Conservation (phyloP, 2,888 invertebrate species). For the Eudemis profundana region DNA sequence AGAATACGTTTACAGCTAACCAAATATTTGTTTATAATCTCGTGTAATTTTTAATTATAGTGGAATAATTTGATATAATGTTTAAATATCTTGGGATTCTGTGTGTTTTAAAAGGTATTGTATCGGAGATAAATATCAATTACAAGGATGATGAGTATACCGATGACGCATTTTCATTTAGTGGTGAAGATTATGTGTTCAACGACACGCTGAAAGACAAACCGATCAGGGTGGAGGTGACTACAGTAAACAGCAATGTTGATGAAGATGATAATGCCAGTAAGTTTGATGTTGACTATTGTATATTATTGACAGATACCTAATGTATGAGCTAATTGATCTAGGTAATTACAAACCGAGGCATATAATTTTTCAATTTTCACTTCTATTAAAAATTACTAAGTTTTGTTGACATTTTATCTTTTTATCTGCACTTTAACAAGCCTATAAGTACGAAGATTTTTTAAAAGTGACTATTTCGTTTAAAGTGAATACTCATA, state of each 20-base stretch:
- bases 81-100: constrained; percentile 7
- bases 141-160: constrained; percentile 14
- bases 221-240: neutral
- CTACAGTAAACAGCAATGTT: neutral
- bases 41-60: neutral
- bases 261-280: neutral
- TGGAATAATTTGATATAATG: constrained; percentile 10
- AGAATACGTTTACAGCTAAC: neutral
- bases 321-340: too few relatives aligned
- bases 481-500: too few relatives aligned
- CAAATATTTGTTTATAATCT: constrained; percentile 22
- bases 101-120: neutral
- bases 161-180: neutral
- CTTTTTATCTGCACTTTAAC: too few relatives aligned
- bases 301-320: neutral
- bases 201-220: neutral
- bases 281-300: neutral
- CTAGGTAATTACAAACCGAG: too few relatives aligned
- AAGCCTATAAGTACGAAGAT: too few relatives aligned
- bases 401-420: too few relatives aligned
- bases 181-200: constrained; percentile 3
- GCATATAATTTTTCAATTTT: too few relatives aligned
- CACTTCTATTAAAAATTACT: too few relatives aligned
- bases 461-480: too few relatives aligned
- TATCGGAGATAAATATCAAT: neutral